phyloP scores from a whole-genome alignment of 1,140 invertebrate genomes.

The Riptortus pedestris region DNA sequence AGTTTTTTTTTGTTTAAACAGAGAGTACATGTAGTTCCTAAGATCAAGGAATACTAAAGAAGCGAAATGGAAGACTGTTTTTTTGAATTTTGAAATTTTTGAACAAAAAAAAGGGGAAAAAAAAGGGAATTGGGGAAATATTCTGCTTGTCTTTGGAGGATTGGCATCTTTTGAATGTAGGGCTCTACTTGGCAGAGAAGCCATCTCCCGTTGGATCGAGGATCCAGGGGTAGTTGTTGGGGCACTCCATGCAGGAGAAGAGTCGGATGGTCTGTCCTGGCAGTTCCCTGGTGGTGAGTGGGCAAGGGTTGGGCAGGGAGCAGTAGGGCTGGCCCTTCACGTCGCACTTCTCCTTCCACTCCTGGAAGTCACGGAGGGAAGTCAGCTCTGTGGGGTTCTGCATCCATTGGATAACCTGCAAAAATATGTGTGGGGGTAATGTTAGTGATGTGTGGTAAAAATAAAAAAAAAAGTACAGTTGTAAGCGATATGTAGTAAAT shows the following conservation, averaged over 20 bases:
- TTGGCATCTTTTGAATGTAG: no score
- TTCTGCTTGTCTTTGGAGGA: no score
- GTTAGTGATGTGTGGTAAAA: neutral
- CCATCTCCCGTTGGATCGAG: constrained; percentile 89
- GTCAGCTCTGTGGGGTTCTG: constrained; percentile 85
- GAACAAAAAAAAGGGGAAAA: no score
- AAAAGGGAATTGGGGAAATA: no score
- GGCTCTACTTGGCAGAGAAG: constrained; percentile 54
- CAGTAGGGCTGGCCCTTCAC: constrained; percentile 88
- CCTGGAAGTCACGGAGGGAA: constrained; percentile 76
- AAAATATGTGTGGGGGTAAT: constrained; percentile 26
- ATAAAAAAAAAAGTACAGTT: constrained; percentile 2
- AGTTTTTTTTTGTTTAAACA: no score
- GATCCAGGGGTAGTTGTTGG: constrained; percentile 91
- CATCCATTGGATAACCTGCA: constrained; percentile 91
- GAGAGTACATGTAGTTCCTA: no score
- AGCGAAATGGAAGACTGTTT: no score
- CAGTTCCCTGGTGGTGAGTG: constrained; percentile 76
- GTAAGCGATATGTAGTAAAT: no score
- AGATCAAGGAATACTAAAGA: no score
- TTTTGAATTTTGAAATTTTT: no score
- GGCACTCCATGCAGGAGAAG: constrained; percentile 92
- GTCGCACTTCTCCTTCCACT: constrained; percentile 93
- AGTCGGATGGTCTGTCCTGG: constrained; percentile 83
- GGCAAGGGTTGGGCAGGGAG: constrained; percentile 80